Base-by-base conservation (phyloP, 2,888 invertebrate species). In the Athetis lepigone region DNA sequence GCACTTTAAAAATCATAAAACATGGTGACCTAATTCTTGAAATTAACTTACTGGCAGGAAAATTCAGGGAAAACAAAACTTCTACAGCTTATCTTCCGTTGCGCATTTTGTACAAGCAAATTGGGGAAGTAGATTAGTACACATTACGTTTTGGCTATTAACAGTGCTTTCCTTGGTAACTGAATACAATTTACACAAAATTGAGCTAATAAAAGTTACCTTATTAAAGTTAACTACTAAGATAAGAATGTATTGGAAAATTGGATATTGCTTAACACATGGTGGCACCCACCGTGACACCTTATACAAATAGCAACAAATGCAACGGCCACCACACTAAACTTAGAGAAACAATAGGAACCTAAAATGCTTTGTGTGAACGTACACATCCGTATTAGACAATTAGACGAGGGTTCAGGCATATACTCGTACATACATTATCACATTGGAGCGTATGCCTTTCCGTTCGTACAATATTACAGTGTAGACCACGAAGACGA, bases 401-500 rank as follows among this genome's bases (percentile, higher is more conserved):
- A 74, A 70, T 75, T 65, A 77, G 56, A 75, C 54, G 54, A 55
- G 61, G 62, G 61, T 64, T 37, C 64, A 21, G 25, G 39, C 16
- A 43, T 58, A 45, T 46, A 33, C 23, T 51, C 13, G 19, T 55
- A 69, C 43, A 42, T 54, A 56, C 19, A 70, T 70, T 59, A 59
- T 42, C 47, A 19, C 27, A 60, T 56, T 36, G 29, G 39, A 64
- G 47, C 70, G 57, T 78, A 64, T 60, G 61, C 55, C 58, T 66
- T 74, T 70, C 67, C 50, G 59, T 61, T 52, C 61, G 58, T 75
- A 55, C 55, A 62, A 73, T 77, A 74, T 74, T 70, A 70, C 54
- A 70, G 74, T 76, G 79, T 80, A 78, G 79, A 75, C 73, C 57
- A 64, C 70, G 19, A 58, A 68, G 75, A 77, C 51, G 77, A 75